Percentiles rank a stretch among this genome's conserved stretches.
These are phyloP conservation scores for Hoplias malabaricus DNA, from an alignment of 2,113 vertebrate genomes.

Conservation along the genomic window DNA sequence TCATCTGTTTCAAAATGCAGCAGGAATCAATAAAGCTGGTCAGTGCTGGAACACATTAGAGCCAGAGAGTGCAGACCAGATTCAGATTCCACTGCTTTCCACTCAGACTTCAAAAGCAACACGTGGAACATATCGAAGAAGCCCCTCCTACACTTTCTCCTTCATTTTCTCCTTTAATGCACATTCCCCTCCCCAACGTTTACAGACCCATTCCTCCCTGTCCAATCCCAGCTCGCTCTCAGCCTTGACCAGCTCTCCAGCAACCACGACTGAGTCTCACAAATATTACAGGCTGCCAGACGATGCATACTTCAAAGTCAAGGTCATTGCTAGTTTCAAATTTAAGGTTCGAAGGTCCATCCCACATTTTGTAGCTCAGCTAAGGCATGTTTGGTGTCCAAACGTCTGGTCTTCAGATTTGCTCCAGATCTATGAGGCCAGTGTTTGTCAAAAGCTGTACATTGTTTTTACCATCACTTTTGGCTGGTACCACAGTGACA, in stretches of 20 bases:
- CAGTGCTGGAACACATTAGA: slow-evolving; percentile 42
- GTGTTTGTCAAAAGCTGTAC: too few species aligned
- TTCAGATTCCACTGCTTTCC: slow-evolving; percentile 27
- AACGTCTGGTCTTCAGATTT: neutral
- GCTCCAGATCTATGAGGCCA: too few species aligned
- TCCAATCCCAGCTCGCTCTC: neutral
- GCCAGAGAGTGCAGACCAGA: neutral
- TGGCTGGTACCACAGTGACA: too few species aligned
- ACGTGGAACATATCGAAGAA: slow-evolving; percentile 41
- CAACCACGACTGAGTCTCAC: neutral
- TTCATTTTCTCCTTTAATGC: neutral
- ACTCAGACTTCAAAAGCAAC: slow-evolving; percentile 52
- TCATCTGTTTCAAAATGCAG: slow-evolving; percentile 28
- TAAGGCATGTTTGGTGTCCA: neutral
- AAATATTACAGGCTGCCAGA: neutral
- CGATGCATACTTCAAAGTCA: neutral
- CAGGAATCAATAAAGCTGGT: slow-evolving; percentile 44
- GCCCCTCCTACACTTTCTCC: slow-evolving; percentile 9
- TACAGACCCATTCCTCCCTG: neutral
- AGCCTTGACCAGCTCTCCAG: neutral
- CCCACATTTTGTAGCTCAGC: neutral
- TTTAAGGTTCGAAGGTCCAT: neutral
- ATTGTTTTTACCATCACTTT: too few species aligned
- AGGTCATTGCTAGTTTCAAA: neutral
- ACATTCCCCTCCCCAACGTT: neutral